Evolutionary conservation across 30 jellyfish, hydroid and myxozoan genomes (phyloP), one percentile per base, ranked within the genome.

Genomic region (Pelagia noctiluca): DNA sequence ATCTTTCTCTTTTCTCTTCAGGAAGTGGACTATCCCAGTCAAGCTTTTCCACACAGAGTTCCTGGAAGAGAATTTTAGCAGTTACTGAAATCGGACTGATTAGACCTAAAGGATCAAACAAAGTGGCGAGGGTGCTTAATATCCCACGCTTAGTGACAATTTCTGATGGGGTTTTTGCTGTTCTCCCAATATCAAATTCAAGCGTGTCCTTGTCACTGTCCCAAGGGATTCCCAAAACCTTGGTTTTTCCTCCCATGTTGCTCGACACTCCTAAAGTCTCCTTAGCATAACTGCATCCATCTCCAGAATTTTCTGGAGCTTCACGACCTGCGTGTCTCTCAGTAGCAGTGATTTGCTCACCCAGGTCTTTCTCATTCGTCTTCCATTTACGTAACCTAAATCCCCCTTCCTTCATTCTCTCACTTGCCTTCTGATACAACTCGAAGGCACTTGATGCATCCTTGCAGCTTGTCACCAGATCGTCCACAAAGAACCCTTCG

Each of bases 141-240:
- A 76, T 76, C 21, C 77, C 88, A 25, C 88, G 5, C 88, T 76
- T 76, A 21, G 88, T 76, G 47, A 61, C 78, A 50, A 54, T 49
- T 25, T 12, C 42, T 4, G 60, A 3, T n/a, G 68, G 75, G 1
- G 28, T 61, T 29, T 32, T 35, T 21, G 63, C 88, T 3, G 64
- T n/a, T 71, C 42, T 31, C 4, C 78, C 66, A 12, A 76, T 35
- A 54, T 76, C 76, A 54, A 76, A 76, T 33, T 76, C 78, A 34
- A 52, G 18, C 4, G 37, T 50, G 63, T 76, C 88, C 63, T 61
- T 32, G 25, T 76, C 76, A 29, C 68, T 76, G 66, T 76, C 69
- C 88, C 88, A 50, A 23, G 75, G 66, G 64, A 76, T 2, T 34
- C 88, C 88, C 3, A 76, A 29, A n/a, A 76, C 88, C 63, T 76